phyloP scores from a whole-genome alignment of 2,797 vertebrate species.

The Astyanax mexicanus region DNA sequence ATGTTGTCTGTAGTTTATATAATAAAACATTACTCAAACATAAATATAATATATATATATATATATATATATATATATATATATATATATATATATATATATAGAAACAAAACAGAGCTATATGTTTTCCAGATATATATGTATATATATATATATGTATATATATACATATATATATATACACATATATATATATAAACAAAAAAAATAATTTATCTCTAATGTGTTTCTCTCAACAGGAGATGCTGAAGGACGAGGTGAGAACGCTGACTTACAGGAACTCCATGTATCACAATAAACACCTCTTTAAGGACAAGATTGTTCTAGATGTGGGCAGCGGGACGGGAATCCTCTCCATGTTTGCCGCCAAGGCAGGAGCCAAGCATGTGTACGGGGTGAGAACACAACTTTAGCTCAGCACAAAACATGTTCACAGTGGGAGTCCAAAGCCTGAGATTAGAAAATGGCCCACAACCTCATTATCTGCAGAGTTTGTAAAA shows the following conservation, averaged over 20 bases:
- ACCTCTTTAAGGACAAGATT: constrained; percentile 97
- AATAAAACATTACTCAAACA: too few species aligned
- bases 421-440: not conserved
- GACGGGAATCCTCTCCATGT: constrained; percentile 98
- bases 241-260: constrained; percentile 98
- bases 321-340: constrained; percentile 97
- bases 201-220: not conserved
- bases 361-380: constrained; percentile 96
- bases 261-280: constrained; percentile 96
- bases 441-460: constrained; percentile 1
- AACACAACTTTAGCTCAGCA: constrained; percentile 17
- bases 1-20: too few species aligned
- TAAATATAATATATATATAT: too few species aligned
- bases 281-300: constrained; percentile 99
- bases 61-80: too few species aligned
- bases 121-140: too few species aligned
- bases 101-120: too few species aligned
- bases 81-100: too few species aligned
- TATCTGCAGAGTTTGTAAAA: not conserved
- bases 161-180: too few species aligned
- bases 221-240: constrained; percentile 74
- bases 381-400: constrained; percentile 95
- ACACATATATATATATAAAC: too few species aligned
- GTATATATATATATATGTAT: too few species aligned
- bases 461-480: not conserved